These are phyloP conservation scores for Peromyscus melanophrys DNA, from an alignment of 2,797 vertebrate species.

Conservation along the genomic window DNA sequence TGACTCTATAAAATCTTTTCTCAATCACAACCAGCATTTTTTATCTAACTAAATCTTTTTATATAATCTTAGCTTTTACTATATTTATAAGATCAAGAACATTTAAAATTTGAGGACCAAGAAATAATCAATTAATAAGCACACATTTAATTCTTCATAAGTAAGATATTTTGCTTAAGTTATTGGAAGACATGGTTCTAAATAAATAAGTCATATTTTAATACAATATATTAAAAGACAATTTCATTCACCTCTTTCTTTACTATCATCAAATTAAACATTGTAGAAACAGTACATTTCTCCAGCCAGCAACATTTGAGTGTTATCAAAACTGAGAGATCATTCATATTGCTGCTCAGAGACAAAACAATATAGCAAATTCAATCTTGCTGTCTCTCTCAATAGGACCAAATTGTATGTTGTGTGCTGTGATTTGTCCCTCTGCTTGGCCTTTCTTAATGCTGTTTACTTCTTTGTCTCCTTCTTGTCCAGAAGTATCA, in stretches of 20 bases:
- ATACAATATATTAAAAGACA: conserved; percentile 69
- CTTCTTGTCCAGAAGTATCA: background rate
- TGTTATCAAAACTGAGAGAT: conserved; percentile 81
- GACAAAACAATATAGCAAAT: conserved; percentile 80
- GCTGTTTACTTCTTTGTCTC: conserved; percentile 70
- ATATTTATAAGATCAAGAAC: conserved; percentile 68
- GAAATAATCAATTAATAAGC: conserved; percentile 57
- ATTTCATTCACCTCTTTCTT: conserved; percentile 75
- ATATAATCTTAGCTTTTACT: conserved; percentile 54
- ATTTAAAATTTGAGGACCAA: conserved; percentile 51
- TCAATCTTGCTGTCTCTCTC: conserved; percentile 67
- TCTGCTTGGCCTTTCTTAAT: conserved; percentile 63
- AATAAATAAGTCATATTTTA: conserved; percentile 75
- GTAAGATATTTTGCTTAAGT: conserved; percentile 69
- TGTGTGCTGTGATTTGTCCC: conserved; percentile 74
- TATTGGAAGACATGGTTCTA: conserved; percentile 69
- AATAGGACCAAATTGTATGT: conserved; percentile 34
- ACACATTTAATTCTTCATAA: conserved; percentile 68
- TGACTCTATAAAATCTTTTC: conserved; percentile 39
- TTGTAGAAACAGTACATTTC: conserved; percentile 69
- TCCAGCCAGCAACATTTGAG: conserved; percentile 76
- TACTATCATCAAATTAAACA: conserved; percentile 62
- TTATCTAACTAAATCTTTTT: conserved; percentile 40
- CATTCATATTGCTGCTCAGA: conserved; percentile 60
- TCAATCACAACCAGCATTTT: conserved; percentile 25